Evolutionary conservation across 2,113 vertebrate species (phyloP), one percentile per base, ranked within the genome.

Genomic region (Phylloscopus whistleri): DNA sequence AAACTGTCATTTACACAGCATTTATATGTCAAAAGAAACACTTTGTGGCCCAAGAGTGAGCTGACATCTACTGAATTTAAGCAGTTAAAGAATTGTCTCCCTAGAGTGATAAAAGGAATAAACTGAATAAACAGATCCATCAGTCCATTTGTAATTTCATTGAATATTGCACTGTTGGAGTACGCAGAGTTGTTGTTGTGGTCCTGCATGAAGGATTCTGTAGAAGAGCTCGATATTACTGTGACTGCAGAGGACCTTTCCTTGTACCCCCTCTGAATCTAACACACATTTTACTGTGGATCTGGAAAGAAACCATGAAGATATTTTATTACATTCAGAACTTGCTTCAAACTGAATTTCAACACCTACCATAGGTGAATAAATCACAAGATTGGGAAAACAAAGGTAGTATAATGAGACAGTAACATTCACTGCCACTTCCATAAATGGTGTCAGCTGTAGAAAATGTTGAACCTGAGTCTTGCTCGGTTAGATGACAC

Each of bases 221-320:
- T 41, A 46, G 60, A 58, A 1, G 4, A 44, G 22, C 19, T 81
- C 1, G 0, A 4, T 46, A 12, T 76, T 44, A 13, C 1, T 58
- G 48, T 62, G 58, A 16, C 41, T 48, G 11, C 21, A 39, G 24
- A 63, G 53, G 48, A 33, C 23, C 13, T 84, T 79, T 84, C 46
- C 31, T 80, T 68, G 53, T 33, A 59, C 21, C 8, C 43, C 0
- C 0, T 75, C 37, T 78, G 66, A 86, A 83, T 62, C 59, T 58
- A 79, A 18, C 15, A 44, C 16, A 31, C 6, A 35, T 67, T 83
- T 83, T 83, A 41, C 23, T 62, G 16, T 41, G 58, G 17, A 59
- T 67, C 44, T 41, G 13, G 46, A 58, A 72, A 84, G 59, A 79
- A 84, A 7, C 16, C 62, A 17, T 39, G 11, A 82, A 41, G 52